Evolutionary conservation across 2,888 invertebrate genomes (phyloP).

Genomic region (Synergus gifuensis): DNA sequence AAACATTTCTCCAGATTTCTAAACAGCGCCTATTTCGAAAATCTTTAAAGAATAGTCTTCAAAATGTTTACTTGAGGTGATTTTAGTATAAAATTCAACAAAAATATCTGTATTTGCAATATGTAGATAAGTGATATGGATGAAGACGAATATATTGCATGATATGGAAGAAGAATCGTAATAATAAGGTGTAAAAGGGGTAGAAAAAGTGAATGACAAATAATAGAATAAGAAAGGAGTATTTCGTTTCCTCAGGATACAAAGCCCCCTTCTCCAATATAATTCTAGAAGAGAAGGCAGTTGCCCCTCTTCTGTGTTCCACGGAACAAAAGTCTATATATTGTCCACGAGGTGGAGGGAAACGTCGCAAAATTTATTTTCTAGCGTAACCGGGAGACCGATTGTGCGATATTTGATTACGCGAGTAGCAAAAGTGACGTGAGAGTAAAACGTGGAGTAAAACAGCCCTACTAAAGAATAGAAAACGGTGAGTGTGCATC

Average conservation of each 20-base stretch:
- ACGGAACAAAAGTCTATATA: slow-evolving; percentile 35
- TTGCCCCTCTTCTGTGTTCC: slow-evolving; percentile 17
- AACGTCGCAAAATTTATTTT: slow-evolving; percentile 33
- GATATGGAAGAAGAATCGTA: not conserved
- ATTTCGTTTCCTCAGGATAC: slow-evolving; percentile 5
- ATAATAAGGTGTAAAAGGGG: not conserved
- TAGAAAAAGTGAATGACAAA: not conserved
- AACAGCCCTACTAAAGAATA: not conserved
- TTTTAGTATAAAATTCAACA: too few species aligned
- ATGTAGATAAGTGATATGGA: too few species aligned
- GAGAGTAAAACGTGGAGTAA: slow-evolving; percentile 1
- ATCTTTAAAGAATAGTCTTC: too few species aligned
- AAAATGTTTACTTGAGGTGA: too few species aligned
- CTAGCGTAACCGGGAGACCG: slow-evolving; percentile 32
- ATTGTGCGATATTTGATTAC: slow-evolving; percentile 36
- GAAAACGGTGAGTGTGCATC: slow-evolving; percentile 17
- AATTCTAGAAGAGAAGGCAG: slow-evolving; percentile 23
- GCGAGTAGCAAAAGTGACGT: slow-evolving; percentile 37
- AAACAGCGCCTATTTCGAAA: too few species aligned
- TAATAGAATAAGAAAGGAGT: not conserved
- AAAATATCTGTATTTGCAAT: too few species aligned
- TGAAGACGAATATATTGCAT: not conserved
- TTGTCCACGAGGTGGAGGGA: slow-evolving; percentile 30
- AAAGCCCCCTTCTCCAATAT: slow-evolving; percentile 23
- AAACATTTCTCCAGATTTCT: too few species aligned